Evolutionary conservation across 2,113 vertebrate species (phyloP).

Genomic region (Tenebrosternarchus preto): DNA sequence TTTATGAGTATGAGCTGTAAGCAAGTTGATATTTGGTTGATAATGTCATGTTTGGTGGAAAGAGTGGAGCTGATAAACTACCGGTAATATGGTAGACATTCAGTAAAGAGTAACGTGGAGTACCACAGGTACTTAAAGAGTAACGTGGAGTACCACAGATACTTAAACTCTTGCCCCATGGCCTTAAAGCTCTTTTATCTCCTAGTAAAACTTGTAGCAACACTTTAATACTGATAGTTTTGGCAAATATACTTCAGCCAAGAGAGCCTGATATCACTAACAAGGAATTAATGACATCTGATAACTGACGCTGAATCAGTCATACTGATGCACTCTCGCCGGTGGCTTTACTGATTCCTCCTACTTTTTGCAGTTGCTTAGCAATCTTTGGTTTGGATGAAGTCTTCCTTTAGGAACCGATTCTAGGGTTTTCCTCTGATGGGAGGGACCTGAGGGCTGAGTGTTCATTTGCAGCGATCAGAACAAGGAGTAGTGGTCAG

Average conservation of each 20-base stretch:
- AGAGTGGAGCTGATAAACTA: background rate
- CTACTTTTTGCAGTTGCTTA: no score
- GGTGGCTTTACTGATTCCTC: no score
- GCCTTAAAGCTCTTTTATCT: background rate
- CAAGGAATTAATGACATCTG: no score
- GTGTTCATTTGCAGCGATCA: no score
- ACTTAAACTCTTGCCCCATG: background rate
- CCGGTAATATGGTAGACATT: background rate
- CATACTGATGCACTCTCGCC: no score
- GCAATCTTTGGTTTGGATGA: no score
- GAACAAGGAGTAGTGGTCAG: no score
- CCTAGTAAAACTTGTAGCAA: background rate
- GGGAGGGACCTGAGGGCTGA: no score
- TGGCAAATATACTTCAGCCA: background rate
- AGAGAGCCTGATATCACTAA: no score
- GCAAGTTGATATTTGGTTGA: conserved; percentile 20
- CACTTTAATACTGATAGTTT: background rate
- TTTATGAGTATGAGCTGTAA: background rate
- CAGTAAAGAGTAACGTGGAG: background rate
- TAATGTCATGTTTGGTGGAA: background rate
- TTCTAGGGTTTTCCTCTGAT: no score
- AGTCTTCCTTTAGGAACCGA: no score
- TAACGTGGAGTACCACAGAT: background rate
- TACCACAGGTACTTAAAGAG: background rate
- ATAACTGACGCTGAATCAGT: no score